Percentiles rank a stretch among this genome's conserved stretches.
Evolutionary conservation across 2,888 invertebrate species (phyloP).

Genomic region (Eupithecia subfuscata): DNA sequence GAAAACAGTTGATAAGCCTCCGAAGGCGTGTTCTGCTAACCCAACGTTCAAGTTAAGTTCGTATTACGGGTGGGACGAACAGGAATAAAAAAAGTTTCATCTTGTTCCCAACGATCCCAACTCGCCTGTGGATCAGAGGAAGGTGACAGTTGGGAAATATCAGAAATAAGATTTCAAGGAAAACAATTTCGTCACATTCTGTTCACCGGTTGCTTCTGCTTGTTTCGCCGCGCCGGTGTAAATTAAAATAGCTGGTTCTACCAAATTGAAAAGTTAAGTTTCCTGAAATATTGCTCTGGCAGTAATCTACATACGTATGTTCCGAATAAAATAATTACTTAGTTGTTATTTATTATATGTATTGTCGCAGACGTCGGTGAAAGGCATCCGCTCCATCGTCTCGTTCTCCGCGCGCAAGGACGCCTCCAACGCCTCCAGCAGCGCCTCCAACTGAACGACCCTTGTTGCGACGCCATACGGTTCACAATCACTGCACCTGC

Average conservation of each 20-base stretch:
- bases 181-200: too few species aligned
- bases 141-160: background rate
- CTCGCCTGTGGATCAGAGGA: background rate
- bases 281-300: background rate
- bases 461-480: slow-evolving; percentile 35
- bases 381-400: slow-evolving; percentile 93
- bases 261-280: too few species aligned
- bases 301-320: too few species aligned
- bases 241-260: too few species aligned
- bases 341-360: too few species aligned
- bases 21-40: too few species aligned
- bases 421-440: slow-evolving; percentile 51
- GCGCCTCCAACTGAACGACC: slow-evolving; percentile 36
- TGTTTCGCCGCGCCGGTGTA: too few species aligned
- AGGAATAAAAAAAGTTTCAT: background rate
- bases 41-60: background rate
- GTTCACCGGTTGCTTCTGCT: too few species aligned
- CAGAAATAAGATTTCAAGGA: background rate
- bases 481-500: slow-evolving; percentile 5
- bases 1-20: background rate
- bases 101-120: background rate
- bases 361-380: slow-evolving; percentile 90
- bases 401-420: slow-evolving; percentile 90
- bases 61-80: background rate
- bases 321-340: too few species aligned